These are phyloP conservation scores for Heliconius hermathena DNA, from an alignment of 1,140 invertebrate genomes.

Conservation along the genomic window DNA sequence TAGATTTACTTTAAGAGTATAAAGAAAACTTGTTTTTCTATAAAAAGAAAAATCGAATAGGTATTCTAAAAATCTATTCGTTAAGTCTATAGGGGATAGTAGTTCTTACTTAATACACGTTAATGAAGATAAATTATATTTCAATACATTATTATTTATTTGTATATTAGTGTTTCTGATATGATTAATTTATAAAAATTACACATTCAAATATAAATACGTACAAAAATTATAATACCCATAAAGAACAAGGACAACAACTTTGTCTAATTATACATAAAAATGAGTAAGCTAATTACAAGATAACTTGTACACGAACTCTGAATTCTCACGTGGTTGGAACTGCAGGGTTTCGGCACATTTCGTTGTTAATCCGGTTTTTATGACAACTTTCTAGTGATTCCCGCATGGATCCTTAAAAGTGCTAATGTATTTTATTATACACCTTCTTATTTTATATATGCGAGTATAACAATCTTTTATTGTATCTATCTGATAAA, in stretches of 20 bases:
- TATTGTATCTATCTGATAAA: slow-evolving; percentile 11
- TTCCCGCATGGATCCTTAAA: slow-evolving; percentile 64
- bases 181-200: too few relatives aligned
- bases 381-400: slow-evolving; percentile 68
- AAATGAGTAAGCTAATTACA: slow-evolving; percentile 23
- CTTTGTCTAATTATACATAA: background rate
- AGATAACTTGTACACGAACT: slow-evolving; percentile 21
- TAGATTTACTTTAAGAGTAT: too few relatives aligned
- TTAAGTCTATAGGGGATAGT: too few relatives aligned
- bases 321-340: slow-evolving; percentile 36
- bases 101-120: too few relatives aligned
- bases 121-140: too few relatives aligned
- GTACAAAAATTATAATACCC: background rate
- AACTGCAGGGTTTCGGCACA: slow-evolving; percentile 35
- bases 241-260: background rate
- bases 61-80: too few relatives aligned
- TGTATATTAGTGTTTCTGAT: background rate
- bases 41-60: too few relatives aligned
- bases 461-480: slow-evolving; percentile 16
- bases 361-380: slow-evolving; percentile 52
- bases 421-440: slow-evolving; percentile 67
- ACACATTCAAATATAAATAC: background rate
- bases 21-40: too few relatives aligned
- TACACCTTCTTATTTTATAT: slow-evolving; percentile 31
- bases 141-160: too few relatives aligned